Base-by-base conservation (phyloP, 2,113 vertebrate species). In the Patagioenas fasciata region DNA sequence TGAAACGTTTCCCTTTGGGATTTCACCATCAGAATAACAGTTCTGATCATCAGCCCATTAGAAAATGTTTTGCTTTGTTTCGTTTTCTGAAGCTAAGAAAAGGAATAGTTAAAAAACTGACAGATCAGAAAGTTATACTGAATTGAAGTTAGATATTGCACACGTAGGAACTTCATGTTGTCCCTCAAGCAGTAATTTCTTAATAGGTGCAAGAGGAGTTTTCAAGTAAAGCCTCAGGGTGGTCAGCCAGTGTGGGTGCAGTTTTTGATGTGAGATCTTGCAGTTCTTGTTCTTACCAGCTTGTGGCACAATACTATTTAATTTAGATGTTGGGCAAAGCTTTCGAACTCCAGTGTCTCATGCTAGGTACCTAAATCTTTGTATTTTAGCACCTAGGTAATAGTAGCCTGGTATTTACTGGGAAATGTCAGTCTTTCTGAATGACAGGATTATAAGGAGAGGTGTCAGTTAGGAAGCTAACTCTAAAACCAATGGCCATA, bases 1-100 rank as follows among this genome's bases (percentile, higher is more conserved):
- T 97, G 97, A 98, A 98, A 98, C 97, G 81, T 89, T 96, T 95
- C 91, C 98, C 98, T 97, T 96, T 97, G 98, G 98, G 98, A 98
- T 97, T 98, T 98, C 75, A 74, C 96, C 96, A 98, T 97, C 98
- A 96, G 87, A 98, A 98, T 96, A 98, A 95, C 97, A 98, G 95
- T 97, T 97, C 96, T 98, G 97, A 98, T 97, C 97, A 97, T 96
- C 93, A 97, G 94, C 77, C 97, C 95, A 97, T 98, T 97, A 97
- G 94, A 93, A 98, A 97, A 96, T 28, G 8, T 26, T 48, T 26
- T 2, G 13, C 56, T 16, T 86, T 84, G 64, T 61, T 53, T 34
- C 77, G 56, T 67, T 88, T 62, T 13, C 61, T 75, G 61, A 96
- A 96, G 50, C 67, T 80, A 25, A 94, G 96, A 80, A 54, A 92